A percentile compares a stretch with the other conserved stretches of the same genome.
Evolutionary conservation across 1,140 invertebrate genomes (phyloP).

Genomic region (Drosophila nikananu): DNA sequence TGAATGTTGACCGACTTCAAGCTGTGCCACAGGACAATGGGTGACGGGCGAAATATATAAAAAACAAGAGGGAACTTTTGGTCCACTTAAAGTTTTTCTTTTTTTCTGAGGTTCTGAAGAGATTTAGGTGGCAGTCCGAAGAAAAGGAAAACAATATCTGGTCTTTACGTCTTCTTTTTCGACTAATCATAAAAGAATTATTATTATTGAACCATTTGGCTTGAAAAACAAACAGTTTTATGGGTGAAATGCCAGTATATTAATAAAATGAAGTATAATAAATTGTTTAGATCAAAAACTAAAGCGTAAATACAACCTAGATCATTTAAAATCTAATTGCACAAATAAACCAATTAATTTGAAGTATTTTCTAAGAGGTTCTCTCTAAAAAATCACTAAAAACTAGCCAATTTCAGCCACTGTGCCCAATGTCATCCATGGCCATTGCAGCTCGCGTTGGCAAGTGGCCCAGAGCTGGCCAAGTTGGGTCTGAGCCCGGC

Average conservation of each 20-base stretch:
- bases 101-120: background rate
- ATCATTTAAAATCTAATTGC: too few species aligned
- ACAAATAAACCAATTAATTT: background rate
- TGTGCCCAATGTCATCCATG: constrained; percentile 33
- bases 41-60: constrained; percentile 18
- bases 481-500: constrained; percentile 32
- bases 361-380: background rate
- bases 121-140: background rate
- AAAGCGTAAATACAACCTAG: background rate
- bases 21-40: constrained; percentile 33
- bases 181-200: constrained; percentile 8
- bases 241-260: background rate
- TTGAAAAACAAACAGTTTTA: constrained; percentile 2
- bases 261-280: background rate
- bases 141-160: background rate
- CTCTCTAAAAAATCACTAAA: background rate
- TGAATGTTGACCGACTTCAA: constrained; percentile 67
- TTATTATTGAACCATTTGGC: constrained; percentile 4
- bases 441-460: constrained; percentile 58
- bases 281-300: background rate
- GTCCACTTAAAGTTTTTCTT: background rate
- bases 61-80: constrained; percentile 5
- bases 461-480: constrained; percentile 54
- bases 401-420: constrained; percentile 9
- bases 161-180: background rate